Percentiles rank a stretch among this genome's conserved stretches.
Conservation (phyloP, 2,113 vertebrate genomes). For the Corythoichthys haematopterus region DNA sequence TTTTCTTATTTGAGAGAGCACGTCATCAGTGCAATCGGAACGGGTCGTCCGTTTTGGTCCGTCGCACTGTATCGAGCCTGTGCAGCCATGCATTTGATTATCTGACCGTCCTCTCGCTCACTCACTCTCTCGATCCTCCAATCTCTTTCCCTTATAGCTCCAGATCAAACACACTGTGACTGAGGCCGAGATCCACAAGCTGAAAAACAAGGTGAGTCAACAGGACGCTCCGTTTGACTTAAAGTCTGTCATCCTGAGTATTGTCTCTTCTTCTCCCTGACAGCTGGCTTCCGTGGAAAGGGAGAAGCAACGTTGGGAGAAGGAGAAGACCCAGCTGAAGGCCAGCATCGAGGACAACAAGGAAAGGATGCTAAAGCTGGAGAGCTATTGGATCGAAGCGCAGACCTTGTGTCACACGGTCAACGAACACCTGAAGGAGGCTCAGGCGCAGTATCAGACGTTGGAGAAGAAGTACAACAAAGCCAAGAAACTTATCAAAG, state of each 20-base stretch:
- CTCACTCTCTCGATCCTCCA: conserved; percentile 5
- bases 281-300: conserved; percentile 89
- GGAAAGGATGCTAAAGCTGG: conserved; percentile 94
- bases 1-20: conserved; percentile 31
- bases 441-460: conserved; percentile 91
- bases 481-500: conserved; percentile 98
- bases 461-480: conserved; percentile 99
- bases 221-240: conserved; percentile 1
- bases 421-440: conserved; percentile 97
- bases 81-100: conserved; percentile 67
- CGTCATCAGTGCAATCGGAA: conserved; percentile 33
- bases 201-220: conserved; percentile 94
- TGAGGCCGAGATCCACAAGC: conserved; percentile 98
- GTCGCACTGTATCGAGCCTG: conserved; percentile 55
- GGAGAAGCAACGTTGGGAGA: conserved; percentile 95
- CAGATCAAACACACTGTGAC: conserved; percentile 99
- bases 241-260: neutral
- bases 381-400: conserved; percentile 98
- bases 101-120: conserved; percentile 52
- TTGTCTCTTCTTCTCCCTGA: neutral
- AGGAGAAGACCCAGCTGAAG: conserved; percentile 91
- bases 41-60: conserved; percentile 42
- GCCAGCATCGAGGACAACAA: conserved; percentile 98
- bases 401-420: conserved; percentile 94
- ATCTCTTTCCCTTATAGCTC: conserved; percentile 79